These are phyloP conservation scores for Holothuria scabra DNA, from an alignment of 53 echinoderm and acorn worm genomes.

Conservation along the genomic window DNA sequence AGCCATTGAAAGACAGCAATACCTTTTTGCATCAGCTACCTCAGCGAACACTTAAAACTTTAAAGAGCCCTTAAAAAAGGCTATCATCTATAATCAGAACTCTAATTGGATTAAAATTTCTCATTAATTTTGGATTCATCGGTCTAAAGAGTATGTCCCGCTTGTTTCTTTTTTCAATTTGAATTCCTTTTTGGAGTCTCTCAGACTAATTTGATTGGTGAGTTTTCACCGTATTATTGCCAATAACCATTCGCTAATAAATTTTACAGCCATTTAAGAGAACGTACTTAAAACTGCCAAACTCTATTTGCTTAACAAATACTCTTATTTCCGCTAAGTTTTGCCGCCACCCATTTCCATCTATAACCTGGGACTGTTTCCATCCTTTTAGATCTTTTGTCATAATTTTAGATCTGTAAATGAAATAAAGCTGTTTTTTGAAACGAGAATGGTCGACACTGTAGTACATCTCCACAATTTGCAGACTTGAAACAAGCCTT, in stretches of 20 bases:
- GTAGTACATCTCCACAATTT: neutral
- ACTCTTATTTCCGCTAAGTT: neutral
- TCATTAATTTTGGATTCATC: conserved; percentile 28
- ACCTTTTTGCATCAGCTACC: too few relatives aligned
- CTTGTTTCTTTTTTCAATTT: neutral
- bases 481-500: conserved; percentile 6
- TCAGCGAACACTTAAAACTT: too few relatives aligned
- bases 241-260: conserved; percentile 33
- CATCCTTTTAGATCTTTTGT: neutral
- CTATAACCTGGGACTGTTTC: neutral
- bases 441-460: neutral
- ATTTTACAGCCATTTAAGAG: neutral
- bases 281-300: conserved; percentile 15
- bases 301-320: conserved; percentile 33
- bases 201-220: neutral
- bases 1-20: too few relatives aligned
- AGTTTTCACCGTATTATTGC: neutral
- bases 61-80: too few relatives aligned
- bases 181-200: neutral
- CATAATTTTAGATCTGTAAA: conserved; percentile 6
- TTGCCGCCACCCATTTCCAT: neutral
- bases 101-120: conserved; percentile 26
- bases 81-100: too few relatives aligned
- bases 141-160: neutral
- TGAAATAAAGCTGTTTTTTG: neutral